Conservation (phyloP, 2,113 vertebrate species). For the Gambusia affinis region DNA sequence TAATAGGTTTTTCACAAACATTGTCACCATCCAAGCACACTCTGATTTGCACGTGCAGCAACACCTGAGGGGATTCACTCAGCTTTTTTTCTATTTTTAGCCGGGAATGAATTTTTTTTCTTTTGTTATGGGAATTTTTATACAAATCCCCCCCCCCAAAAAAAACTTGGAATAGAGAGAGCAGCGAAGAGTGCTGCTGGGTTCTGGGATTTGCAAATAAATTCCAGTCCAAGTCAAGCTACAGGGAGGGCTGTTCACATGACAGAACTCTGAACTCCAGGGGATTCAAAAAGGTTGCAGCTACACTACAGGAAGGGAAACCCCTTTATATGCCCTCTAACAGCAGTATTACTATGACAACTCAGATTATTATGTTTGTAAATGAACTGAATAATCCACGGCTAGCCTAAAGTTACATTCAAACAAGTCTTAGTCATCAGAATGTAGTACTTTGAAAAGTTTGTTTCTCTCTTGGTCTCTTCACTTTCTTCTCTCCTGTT, state of each 20-base stretch:
- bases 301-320: constrained; percentile 49
- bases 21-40: constrained; percentile 22
- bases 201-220: constrained; percentile 40
- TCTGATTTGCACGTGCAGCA: constrained; percentile 13
- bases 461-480: too few relatives aligned
- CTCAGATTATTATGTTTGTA: not conserved
- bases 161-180: constrained; percentile 45
- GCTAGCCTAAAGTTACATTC: not conserved
- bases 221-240: not conserved
- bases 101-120: constrained; percentile 55
- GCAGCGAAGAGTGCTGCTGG: constrained; percentile 20
- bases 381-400: not conserved
- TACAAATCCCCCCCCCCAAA: constrained; percentile 9
- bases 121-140: constrained; percentile 58
- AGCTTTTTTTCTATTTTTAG: constrained; percentile 49
- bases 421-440: too few relatives aligned
- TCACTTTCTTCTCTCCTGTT: not conserved
- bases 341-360: not conserved
- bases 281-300: constrained; percentile 43
- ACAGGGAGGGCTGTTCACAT: constrained; percentile 50
- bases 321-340: constrained; percentile 27
- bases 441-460: too few relatives aligned
- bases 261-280: constrained; percentile 50
- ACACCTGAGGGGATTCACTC: constrained; percentile 58
- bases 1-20: constrained; percentile 60